Conservation (phyloP, 2,113 vertebrate genomes). For the Neodon shergylaensis region DNA sequence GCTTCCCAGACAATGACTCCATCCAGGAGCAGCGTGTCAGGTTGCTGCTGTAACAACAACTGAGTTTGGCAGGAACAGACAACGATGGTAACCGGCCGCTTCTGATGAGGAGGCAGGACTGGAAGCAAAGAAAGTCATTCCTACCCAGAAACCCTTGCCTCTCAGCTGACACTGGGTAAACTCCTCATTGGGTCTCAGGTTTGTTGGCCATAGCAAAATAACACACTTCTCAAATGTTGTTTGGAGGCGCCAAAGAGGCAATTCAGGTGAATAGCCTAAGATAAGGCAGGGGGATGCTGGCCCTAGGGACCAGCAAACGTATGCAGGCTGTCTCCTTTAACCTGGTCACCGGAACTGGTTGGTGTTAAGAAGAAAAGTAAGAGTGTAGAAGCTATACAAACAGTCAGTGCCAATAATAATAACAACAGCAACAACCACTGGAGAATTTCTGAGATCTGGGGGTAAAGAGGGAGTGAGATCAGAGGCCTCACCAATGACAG, state of each 20-base stretch:
- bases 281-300: accelerated
- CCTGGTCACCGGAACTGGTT: not conserved
- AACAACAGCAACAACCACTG: not conserved
- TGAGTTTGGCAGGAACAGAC: not conserved
- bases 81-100: not conserved
- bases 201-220: not conserved
- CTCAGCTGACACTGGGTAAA: not conserved
- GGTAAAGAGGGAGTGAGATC: not conserved
- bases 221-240: not conserved
- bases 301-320: not conserved
- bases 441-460: not conserved
- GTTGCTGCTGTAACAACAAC: not conserved
- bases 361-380: not conserved
- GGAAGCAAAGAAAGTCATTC: no score
- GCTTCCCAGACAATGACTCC: not conserved
- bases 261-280: not conserved
- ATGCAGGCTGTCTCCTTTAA: not conserved
- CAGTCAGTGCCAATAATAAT: not conserved
- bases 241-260: not conserved
- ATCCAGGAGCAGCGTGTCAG: not conserved
- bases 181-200: not conserved
- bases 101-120: not conserved
- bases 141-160: not conserved
- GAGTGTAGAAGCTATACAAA: not conserved
- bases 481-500: not conserved